A percentile compares a stretch with the other conserved stretches of the same genome.
phyloP scores from a whole-genome alignment of 2,797 vertebrate genomes.

The Orestias chungarensis region DNA sequence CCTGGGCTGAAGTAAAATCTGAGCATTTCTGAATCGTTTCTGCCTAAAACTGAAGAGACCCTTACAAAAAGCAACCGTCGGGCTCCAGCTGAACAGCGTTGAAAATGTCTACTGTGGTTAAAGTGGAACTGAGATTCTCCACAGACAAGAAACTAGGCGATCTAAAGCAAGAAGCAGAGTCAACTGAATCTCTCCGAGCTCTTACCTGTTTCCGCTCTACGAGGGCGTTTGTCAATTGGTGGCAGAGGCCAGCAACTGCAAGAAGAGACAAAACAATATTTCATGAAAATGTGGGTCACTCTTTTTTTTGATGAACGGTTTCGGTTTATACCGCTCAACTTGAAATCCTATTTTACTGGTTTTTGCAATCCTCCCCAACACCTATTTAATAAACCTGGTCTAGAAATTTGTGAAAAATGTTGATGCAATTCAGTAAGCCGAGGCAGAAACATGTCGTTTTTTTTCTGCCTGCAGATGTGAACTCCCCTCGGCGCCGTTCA shows the following conservation, averaged over 20 bases:
- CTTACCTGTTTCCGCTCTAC: slow-evolving; percentile 99
- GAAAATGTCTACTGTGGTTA: background rate
- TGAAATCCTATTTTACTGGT: too few relatives aligned
- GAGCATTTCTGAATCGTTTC: background rate
- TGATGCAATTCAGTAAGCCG: too few relatives aligned
- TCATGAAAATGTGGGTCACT: background rate
- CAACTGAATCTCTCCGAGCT: background rate
- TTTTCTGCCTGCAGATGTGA: too few relatives aligned
- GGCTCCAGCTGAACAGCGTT: background rate
- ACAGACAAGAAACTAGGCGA: background rate
- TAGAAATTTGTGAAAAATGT: too few relatives aligned
- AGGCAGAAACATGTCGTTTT: too few relatives aligned
- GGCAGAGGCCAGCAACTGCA: slow-evolving; percentile 98
- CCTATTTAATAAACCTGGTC: background rate
- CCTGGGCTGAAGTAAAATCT: background rate
- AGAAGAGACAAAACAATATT: slow-evolving; percentile 12
- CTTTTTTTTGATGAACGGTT: background rate
- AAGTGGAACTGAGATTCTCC: background rate
- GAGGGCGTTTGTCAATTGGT: slow-evolving; percentile 98
- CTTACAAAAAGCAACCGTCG: slow-evolving; percentile 4
- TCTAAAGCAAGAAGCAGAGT: background rate
- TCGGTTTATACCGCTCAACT: background rate
- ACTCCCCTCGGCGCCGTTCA: background rate
- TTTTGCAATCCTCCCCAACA: background rate
- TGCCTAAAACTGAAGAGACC: background rate